Percentiles rank a stretch among this genome's conserved stretches.
Conservation (phyloP, 2,113 vertebrate genomes). For the Orycteropus afer region DNA sequence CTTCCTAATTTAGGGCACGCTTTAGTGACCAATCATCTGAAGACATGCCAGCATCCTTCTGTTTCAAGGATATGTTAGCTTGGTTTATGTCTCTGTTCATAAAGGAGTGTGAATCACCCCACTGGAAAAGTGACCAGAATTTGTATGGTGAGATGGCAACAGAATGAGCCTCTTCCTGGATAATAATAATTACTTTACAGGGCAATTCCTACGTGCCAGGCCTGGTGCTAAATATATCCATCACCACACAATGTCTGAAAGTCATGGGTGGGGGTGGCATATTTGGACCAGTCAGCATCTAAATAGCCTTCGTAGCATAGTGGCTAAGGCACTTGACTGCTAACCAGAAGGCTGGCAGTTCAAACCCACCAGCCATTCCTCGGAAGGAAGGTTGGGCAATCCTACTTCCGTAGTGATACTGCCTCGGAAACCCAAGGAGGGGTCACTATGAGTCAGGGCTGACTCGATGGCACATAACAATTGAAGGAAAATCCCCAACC, state of each 20-base stretch:
- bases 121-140: neutral
- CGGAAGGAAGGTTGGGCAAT: too few species aligned
- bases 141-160: neutral
- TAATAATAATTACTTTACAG: neutral
- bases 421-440: too few species aligned
- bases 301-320: neutral
- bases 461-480: too few species aligned
- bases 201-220: neutral
- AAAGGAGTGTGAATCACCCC: conserved; percentile 58
- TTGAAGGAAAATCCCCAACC: neutral
- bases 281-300: neutral
- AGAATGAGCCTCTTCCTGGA: neutral
- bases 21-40: conserved; percentile 74
- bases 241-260: neutral
- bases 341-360: neutral
- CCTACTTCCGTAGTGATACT: too few species aligned
- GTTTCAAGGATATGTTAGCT: conserved; percentile 51
- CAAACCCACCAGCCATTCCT: neutral
- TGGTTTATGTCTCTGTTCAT: conserved; percentile 67
- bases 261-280: neutral
- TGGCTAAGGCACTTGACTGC: too few species aligned
- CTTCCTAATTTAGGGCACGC: conserved; percentile 68
- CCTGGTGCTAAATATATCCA: neutral
- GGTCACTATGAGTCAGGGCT: too few species aligned
- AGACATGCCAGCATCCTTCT: conserved; percentile 52